A percentile compares a stretch with the other conserved stretches of the same genome.
phyloP scores from a whole-genome alignment of 1,140 invertebrate species.

The Drosophila gunungcola region DNA sequence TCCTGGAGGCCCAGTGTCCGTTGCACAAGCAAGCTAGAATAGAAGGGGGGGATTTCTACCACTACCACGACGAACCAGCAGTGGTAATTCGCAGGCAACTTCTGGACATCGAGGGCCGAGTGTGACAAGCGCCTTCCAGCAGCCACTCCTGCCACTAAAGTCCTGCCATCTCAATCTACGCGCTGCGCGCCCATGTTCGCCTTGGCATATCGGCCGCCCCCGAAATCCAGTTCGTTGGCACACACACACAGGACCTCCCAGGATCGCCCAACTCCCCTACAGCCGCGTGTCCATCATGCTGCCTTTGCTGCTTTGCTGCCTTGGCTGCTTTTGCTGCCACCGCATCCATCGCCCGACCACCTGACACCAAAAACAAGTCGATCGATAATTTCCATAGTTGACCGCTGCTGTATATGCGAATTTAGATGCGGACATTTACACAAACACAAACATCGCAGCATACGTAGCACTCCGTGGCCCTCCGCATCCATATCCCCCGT shows the following conservation, averaged over 20 bases:
- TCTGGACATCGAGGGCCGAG: slow-evolving; percentile 54
- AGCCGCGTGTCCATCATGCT: slow-evolving; percentile 78
- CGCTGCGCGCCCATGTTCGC: slow-evolving; percentile 57
- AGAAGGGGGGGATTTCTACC: slow-evolving; percentile 8
- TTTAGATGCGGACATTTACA: slow-evolving; percentile 83
- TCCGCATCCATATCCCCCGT: slow-evolving; percentile 32
- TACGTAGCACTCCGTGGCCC: slow-evolving; percentile 41
- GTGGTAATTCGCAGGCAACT: slow-evolving; percentile 77
- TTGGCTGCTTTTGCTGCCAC: slow-evolving; percentile 52
- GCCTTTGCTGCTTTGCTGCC: slow-evolving; percentile 44
- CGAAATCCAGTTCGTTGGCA: slow-evolving; percentile 64
- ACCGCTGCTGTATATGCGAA: slow-evolving; percentile 84
- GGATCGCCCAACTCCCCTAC: slow-evolving; percentile 39
- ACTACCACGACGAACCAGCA: slow-evolving; percentile 58
- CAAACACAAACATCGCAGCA: slow-evolving; percentile 67
- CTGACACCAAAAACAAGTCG: slow-evolving; percentile 84
- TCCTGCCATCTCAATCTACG: slow-evolving; percentile 37
- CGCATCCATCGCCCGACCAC: slow-evolving; percentile 80
- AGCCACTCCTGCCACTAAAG: slow-evolving; percentile 24
- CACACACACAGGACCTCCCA: slow-evolving; percentile 29
- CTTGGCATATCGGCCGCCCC: slow-evolving; percentile 74
- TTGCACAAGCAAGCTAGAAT: slow-evolving; percentile 15
- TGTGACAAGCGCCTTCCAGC: slow-evolving; percentile 53
- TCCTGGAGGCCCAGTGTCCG: slow-evolving; percentile 29
- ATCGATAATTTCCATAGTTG: slow-evolving; percentile 85